Conservation (phyloP, 37 sponge, comb jelly and placozoan species). For the Tethya wilhelma region DNA sequence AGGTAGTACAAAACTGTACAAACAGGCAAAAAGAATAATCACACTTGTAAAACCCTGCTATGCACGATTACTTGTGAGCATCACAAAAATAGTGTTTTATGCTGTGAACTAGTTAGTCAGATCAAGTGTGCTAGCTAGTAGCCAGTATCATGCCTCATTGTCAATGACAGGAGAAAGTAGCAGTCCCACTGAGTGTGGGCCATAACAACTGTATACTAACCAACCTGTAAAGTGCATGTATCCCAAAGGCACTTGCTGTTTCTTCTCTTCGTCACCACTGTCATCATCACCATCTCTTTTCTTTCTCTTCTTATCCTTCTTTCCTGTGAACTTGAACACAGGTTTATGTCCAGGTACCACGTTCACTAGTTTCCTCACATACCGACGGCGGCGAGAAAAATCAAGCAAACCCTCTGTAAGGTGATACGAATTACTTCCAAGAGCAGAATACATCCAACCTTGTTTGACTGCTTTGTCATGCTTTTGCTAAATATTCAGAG, state of each 20-base stretch:
- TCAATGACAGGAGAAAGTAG: no score
- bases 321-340: constrained; percentile 61
- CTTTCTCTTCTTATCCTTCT: constrained; percentile 37
- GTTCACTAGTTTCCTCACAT: constrained; percentile 80
- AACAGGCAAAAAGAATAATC: no score
- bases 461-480: constrained; percentile 39
- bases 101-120: no score
- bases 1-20: no score
- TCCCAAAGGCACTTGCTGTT: constrained; percentile 79
- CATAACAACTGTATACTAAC: no score
- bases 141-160: no score
- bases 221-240: constrained; percentile 72
- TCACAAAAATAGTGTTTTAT: no score
- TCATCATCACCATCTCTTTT: constrained; percentile 61
- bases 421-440: constrained; percentile 66
- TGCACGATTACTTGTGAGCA: no score
- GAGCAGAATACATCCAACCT: constrained; percentile 88
- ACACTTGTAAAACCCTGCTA: no score
- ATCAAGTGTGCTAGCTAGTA: no score
- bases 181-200: no score
- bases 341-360: constrained; percentile 29
- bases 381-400: constrained; percentile 68
- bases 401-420: constrained; percentile 70
- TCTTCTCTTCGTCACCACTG: constrained; percentile 46
- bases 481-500: constrained; percentile 14